Evolutionary conservation across 2,888 invertebrate species (phyloP), one percentile per base, ranked within the genome.

Genomic region (Amphipoea lucens): DNA sequence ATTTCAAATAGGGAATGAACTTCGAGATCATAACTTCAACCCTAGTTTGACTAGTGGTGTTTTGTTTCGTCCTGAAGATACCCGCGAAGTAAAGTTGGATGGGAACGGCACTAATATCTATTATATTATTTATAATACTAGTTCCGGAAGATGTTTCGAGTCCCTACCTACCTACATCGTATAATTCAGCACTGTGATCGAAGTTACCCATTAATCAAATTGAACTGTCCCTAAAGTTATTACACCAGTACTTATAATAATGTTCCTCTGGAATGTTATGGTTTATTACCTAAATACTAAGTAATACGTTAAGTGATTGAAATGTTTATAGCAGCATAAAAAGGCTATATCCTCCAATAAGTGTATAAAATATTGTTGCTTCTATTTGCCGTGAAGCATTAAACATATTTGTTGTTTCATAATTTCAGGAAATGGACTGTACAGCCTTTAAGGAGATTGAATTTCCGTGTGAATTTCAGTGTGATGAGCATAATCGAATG

Each of bases 201-300:
- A 85, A 78, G 63, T 82, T 66, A 78, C 62, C 85, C 82, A 90
- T 89, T 89, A 87, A 90, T 88, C 81, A 88, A 89, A 86, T 88
- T 79, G 78, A 57, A 82, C 69, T 80, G 79, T 73, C 74, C 45
- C 75, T 66, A 71, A 79, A 80, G 76, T 83, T 78, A 88, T 85
- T 78, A 76, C 73, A 77, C 72, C 54, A 67, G 29, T 66, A 83
- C 66, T 66, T 78, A 68, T 70, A 71, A 62, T 69, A 63, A 83
- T 51, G 14, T 23, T 76, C 63, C 51, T 74, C 75, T 82, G 68
- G 78, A 76, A 82, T 79, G 48, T 73, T 77, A 69, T 63, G 83
- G 79, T 78, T 82, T 77, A 88, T 89, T 82, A 76, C 78, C 72
- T 67, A 65, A 57, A 54, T 75, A 71, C 51, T 51, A 62, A 54